Percentiles rank a stretch among this genome's conserved stretches.
Evolutionary conservation across 1,140 invertebrate species (phyloP).

Genomic region (Drosophila ananassae): DNA sequence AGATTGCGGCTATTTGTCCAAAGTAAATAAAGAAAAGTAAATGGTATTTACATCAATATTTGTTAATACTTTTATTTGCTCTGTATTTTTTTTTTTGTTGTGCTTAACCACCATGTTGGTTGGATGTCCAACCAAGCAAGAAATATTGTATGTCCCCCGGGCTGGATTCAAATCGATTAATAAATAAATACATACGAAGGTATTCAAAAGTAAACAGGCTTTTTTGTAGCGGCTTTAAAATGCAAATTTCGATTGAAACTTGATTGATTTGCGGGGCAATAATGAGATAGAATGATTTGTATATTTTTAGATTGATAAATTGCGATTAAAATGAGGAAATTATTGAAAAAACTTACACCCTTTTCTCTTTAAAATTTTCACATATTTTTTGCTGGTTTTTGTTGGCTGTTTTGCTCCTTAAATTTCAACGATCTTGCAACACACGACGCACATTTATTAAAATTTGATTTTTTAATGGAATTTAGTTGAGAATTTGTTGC

Average conservation of each 20-base stretch:
- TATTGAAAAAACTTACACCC: conserved; percentile 52
- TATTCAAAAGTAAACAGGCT: conserved; percentile 30
- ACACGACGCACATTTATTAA: conserved; percentile 40
- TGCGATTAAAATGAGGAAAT: neutral
- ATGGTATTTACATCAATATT: conserved; percentile 45
- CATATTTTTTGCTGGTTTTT: conserved; percentile 61
- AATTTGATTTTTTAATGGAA: conserved; percentile 3
- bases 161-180: conserved; percentile 53
- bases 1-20: conserved; percentile 34
- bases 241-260: conserved; percentile 36
- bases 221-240: conserved; percentile 47
- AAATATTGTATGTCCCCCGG: conserved; percentile 33
- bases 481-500: conserved; percentile 5
- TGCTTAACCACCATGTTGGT: neutral
- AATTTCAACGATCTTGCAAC: conserved; percentile 18
- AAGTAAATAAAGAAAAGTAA: conserved; percentile 35
- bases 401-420: conserved; percentile 21
- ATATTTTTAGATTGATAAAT: neutral
- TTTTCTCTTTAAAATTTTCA: conserved; percentile 53
- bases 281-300: neutral
- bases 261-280: conserved; percentile 17
- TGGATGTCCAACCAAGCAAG: conserved; percentile 28
- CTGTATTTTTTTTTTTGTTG: conserved; percentile 13
- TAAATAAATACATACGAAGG: conserved; percentile 41
- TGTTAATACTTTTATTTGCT: conserved; percentile 47